Percentiles rank a stretch among this genome's conserved stretches.
phyloP scores from a whole-genome alignment of 2,888 invertebrate genomes.

The Lasioglossum malachurum region DNA sequence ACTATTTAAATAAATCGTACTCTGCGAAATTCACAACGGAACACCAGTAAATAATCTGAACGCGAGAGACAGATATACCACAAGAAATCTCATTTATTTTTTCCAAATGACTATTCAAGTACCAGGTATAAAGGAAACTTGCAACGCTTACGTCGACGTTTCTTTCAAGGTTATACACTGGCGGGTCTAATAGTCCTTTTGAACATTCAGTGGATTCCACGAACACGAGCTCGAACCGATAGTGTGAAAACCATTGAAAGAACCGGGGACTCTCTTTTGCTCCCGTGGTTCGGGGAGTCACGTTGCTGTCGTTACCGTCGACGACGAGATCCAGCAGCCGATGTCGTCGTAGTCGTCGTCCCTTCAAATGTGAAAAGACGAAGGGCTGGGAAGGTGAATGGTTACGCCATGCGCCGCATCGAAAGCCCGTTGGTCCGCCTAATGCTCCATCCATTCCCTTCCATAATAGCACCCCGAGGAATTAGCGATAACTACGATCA shows the following conservation, averaged over 20 bases:
- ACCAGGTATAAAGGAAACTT: constrained; percentile 10
- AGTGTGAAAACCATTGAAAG: constrained; percentile 60
- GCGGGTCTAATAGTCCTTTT: constrained; percentile 20
- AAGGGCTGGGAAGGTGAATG: constrained; percentile 63
- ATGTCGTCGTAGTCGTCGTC: constrained; percentile 57
- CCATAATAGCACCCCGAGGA: constrained; percentile 72
- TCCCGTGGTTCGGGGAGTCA: constrained; percentile 66
- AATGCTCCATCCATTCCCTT: constrained; percentile 73
- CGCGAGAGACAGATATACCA: too few relatives aligned
- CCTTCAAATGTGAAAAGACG: constrained; percentile 70
- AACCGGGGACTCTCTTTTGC: constrained; percentile 35
- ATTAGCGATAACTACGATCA: constrained; percentile 77
- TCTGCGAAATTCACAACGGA: too few relatives aligned
- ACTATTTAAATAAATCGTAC: too few relatives aligned
- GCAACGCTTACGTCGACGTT: background rate
- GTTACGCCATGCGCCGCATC: constrained; percentile 68
- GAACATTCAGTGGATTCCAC: constrained; percentile 33
- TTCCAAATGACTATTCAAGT: constrained; percentile 1
- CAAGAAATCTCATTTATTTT: background rate
- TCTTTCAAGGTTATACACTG: constrained; percentile 32
- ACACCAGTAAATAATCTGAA: too few relatives aligned
- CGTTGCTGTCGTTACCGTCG: constrained; percentile 79
- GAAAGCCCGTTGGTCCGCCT: constrained; percentile 65
- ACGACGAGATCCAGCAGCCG: constrained; percentile 75
- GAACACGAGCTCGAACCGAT: constrained; percentile 39